phyloP scores from a whole-genome alignment of 2,888 invertebrate species.

The Epistrophella euchroma region DNA sequence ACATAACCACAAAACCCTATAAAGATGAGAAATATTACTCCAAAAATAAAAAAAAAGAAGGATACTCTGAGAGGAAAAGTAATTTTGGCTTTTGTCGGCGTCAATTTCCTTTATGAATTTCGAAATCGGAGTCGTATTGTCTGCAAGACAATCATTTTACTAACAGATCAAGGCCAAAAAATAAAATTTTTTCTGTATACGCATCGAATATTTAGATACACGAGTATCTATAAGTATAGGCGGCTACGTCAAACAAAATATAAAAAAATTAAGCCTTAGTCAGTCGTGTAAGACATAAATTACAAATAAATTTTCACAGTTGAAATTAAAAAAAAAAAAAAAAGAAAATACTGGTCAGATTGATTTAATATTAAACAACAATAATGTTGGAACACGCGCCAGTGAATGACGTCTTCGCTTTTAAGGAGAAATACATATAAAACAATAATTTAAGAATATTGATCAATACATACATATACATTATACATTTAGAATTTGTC shows the following conservation, averaged over 20 bases:
- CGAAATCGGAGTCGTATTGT: slow-evolving; percentile 71
- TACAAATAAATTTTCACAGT: slow-evolving; percentile 43
- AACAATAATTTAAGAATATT: slow-evolving; percentile 1
- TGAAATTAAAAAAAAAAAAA: slow-evolving; percentile 42
- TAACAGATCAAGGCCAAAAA: slow-evolving; percentile 57
- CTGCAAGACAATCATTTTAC: slow-evolving; percentile 68
- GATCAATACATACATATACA: background rate
- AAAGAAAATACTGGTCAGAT: slow-evolving; percentile 11
- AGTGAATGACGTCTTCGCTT: background rate
- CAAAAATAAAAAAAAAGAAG: slow-evolving; percentile 1
- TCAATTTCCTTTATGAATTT: slow-evolving; percentile 75
- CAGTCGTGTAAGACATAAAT: slow-evolving; percentile 33
- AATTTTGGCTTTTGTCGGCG: slow-evolving; percentile 68
- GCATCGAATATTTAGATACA: background rate
- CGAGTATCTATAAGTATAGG: background rate
- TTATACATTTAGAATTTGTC: background rate
- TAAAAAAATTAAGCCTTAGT: slow-evolving; percentile 3
- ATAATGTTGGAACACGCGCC: slow-evolving; percentile 17
- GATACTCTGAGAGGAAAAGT: slow-evolving; percentile 60
- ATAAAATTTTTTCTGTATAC: slow-evolving; percentile 49
- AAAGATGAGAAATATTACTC: slow-evolving; percentile 29
- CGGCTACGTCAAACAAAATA: slow-evolving; percentile 31
- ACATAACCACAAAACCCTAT: slow-evolving; percentile 21
- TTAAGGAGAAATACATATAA: background rate
- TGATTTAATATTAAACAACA: slow-evolving; percentile 22